A percentile compares a stretch with the other conserved stretches of the same genome.
phyloP scores from a whole-genome alignment of 2,888 invertebrate species.

The Ommatoiulus sabulosus region DNA sequence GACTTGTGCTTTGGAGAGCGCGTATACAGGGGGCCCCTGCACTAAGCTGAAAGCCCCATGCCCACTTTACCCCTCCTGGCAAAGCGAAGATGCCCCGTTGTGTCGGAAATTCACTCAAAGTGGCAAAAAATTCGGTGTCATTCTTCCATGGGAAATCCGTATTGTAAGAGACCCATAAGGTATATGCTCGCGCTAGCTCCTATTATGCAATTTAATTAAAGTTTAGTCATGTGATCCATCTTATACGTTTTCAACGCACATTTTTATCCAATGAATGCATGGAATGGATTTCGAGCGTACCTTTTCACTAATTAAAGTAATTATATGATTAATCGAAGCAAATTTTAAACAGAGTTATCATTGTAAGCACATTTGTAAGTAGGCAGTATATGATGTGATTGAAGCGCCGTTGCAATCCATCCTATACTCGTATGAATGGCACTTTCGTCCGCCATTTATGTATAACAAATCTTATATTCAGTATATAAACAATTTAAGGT shows the following conservation, averaged over 20 bases:
- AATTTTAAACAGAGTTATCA: neutral
- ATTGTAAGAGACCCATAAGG: slow-evolving; percentile 20
- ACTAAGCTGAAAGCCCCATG: slow-evolving; percentile 12
- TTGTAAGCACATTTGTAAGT: too few relatives aligned
- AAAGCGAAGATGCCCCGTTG: slow-evolving; percentile 34
- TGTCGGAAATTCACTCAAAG: slow-evolving; percentile 34
- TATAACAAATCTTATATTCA: too few relatives aligned
- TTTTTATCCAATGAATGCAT: neutral
- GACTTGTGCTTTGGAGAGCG: neutral
- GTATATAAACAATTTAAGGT: too few relatives aligned
- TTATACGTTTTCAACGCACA: neutral
- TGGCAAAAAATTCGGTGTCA: slow-evolving; percentile 3
- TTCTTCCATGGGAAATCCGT: slow-evolving; percentile 34
- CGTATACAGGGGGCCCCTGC: slow-evolving; percentile 7
- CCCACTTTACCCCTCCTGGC: slow-evolving; percentile 28
- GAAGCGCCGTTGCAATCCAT: too few relatives aligned
- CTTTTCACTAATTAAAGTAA: neutral
- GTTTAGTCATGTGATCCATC: slow-evolving; percentile 18
- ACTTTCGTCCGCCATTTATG: too few relatives aligned
- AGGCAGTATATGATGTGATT: too few relatives aligned
- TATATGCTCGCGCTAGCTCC: neutral
- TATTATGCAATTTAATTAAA: slow-evolving; percentile 14
- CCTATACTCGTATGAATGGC: too few relatives aligned
- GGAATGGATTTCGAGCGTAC: neutral
- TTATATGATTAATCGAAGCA: neutral